Evolutionary conservation across 2,888 invertebrate genomes (phyloP).

Genomic region (Metellina segmentata): DNA sequence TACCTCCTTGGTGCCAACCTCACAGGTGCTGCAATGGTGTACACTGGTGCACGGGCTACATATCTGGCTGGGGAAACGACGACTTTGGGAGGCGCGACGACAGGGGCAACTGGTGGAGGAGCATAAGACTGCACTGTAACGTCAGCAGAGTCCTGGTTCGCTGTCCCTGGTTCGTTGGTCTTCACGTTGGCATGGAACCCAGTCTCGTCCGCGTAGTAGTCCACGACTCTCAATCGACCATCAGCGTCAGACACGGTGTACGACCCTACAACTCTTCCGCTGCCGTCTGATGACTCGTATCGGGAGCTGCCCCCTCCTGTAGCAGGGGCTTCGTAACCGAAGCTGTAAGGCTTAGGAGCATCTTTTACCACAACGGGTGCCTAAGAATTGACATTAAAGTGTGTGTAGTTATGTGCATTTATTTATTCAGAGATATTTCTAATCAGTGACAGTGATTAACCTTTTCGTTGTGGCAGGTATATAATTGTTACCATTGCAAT

Average conservation of each 20-base stretch:
- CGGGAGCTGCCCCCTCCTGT: conserved; percentile 60
- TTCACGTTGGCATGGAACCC: conserved; percentile 76
- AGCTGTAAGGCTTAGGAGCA: conserved; percentile 64
- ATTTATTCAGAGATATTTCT: too few relatives aligned
- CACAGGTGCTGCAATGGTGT: conserved; percentile 30
- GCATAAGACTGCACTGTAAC: conserved; percentile 62
- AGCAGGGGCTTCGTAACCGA: conserved; percentile 61
- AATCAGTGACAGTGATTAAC: too few relatives aligned
- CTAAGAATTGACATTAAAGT: too few relatives aligned
- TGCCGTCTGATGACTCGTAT: conserved; percentile 66
- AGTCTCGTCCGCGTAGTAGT: conserved; percentile 74
- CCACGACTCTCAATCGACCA: conserved; percentile 62
- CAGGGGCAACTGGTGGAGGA: conserved; percentile 26
- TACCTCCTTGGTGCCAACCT: conserved; percentile 2
- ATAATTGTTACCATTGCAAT: too few relatives aligned
- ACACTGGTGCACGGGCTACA: conserved; percentile 12
- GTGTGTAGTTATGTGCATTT: too few relatives aligned
- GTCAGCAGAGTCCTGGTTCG: conserved; percentile 67
- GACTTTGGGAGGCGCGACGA: conserved; percentile 15
- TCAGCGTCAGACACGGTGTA: conserved; percentile 72
- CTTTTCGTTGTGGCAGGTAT: too few relatives aligned
- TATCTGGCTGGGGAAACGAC: conserved; percentile 26
- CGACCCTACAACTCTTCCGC: conserved; percentile 65
- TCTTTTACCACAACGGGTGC: conserved; percentile 42
- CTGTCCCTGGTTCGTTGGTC: conserved; percentile 74